Base-by-base conservation (phyloP, 2,797 vertebrate species). In the Eurystomus glaucurus region DNA sequence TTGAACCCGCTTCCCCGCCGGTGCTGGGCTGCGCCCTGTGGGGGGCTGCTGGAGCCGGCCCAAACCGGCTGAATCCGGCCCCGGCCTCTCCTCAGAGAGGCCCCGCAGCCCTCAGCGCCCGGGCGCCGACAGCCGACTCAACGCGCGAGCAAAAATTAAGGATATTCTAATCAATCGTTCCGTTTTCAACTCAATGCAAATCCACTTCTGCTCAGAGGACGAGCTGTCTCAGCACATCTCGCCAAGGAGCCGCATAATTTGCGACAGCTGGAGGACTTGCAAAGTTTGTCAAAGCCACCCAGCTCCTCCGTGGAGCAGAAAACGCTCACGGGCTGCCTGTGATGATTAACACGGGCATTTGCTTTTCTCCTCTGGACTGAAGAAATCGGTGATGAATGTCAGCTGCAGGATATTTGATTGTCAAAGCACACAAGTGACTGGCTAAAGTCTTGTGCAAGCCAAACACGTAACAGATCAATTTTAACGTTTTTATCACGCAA, bases 1-100 rank as follows among this genome's bases (percentile, higher is more conserved):
- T 51, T 46, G 62, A 51, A 16, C 9, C 22, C 1, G 0, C 11
- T 39, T 46, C 3, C 5, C 23, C 41, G 0, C 6, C 31, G 61
- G 35, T 2, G 14, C 29, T 1, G 2, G 15, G 48, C 46, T 20
- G 13, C 4, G 23, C 19, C 33, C 31, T 39, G 46, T 12, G 39
- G 19, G 6, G 19, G 20, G 55, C 8, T 0, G 7, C n/a, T 7
- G 11, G 41, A 51, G 39, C 12, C 8, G 12, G 28, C 13, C 3
- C 2, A 43, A 57, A 52, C 8, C 7, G 3, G 29, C 41, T 8
- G 51, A 37, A 78, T 48, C 15, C 2, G 0, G 17, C 19, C 12
- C 11, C 1, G 0, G 46, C 14, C 37, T 62, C 77, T 39, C 43
- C 48, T 78, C 54, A 41, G 18, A 31, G 60, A 10, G 18, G 25